Conservation (phyloP, 2,888 invertebrate genomes). For the Apomyelois bistriatella region DNA sequence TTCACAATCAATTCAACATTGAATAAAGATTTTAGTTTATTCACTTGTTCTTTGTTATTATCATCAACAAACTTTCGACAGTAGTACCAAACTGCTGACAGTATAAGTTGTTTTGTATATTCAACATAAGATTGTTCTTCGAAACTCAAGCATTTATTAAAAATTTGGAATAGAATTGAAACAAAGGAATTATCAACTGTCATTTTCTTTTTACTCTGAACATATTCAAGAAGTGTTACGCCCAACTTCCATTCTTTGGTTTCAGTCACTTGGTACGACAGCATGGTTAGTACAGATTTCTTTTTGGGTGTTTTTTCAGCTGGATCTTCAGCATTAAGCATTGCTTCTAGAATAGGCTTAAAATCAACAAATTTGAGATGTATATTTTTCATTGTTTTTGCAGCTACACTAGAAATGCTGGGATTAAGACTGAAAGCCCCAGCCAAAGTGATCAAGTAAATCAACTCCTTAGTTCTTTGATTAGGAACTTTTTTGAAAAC, state of each 20-base stretch:
- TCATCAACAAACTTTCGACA: slow-evolving; percentile 79
- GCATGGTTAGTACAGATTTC: slow-evolving; percentile 64
- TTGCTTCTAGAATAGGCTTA: slow-evolving; percentile 77
- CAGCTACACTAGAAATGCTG: slow-evolving; percentile 79
- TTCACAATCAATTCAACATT: slow-evolving; percentile 91
- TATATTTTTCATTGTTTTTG: slow-evolving; percentile 83
- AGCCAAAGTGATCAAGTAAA: slow-evolving; percentile 76
- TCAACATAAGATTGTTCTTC: slow-evolving; percentile 91
- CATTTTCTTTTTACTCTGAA: slow-evolving; percentile 92
- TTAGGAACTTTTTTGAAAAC: slow-evolving; percentile 74
- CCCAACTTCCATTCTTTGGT: slow-evolving; percentile 88
- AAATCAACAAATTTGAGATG: slow-evolving; percentile 82
- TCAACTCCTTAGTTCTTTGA: slow-evolving; percentile 62
- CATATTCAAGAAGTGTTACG: slow-evolving; percentile 88
- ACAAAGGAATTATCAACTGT: slow-evolving; percentile 83
- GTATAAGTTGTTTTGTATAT: slow-evolving; percentile 92
- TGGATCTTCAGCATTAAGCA: slow-evolving; percentile 77
- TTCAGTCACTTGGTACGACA: slow-evolving; percentile 82
- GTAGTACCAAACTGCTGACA: slow-evolving; percentile 87
- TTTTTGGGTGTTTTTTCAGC: slow-evolving; percentile 51
- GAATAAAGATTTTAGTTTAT: slow-evolving; percentile 70
- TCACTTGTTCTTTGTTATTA: slow-evolving; percentile 58
- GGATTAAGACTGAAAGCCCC: slow-evolving; percentile 81
- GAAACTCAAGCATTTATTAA: slow-evolving; percentile 88
- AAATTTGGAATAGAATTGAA: slow-evolving; percentile 87